These are phyloP conservation scores for Cancer borealis DNA, from an alignment of 2,888 invertebrate species.

Conservation along the genomic window DNA sequence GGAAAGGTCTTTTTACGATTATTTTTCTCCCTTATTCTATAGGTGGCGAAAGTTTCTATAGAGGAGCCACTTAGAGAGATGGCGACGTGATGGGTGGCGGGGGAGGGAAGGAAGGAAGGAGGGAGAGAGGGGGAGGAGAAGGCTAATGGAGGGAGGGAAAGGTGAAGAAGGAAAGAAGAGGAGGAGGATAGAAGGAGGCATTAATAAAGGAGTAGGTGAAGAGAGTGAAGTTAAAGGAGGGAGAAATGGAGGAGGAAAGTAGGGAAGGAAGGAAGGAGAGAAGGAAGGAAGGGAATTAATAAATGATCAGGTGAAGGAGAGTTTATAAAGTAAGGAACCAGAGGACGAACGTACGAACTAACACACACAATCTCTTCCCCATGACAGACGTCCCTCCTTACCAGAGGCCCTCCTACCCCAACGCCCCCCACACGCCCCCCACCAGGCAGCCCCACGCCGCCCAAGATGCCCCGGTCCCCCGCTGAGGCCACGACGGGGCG, in stretches of 20 bases:
- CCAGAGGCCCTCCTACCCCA: neutral
- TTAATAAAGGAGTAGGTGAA: neutral
- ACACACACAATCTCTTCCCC: neutral
- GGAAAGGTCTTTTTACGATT: neutral
- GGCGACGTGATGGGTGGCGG: neutral
- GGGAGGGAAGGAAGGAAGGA: neutral
- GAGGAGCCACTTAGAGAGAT: slow-evolving; percentile 14
- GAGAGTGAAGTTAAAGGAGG: neutral
- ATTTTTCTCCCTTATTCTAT: slow-evolving; percentile 27
- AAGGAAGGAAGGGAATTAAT: neutral
- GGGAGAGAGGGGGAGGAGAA: neutral
- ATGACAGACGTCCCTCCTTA: no score
- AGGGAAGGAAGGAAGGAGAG: neutral
- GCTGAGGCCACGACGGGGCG: slow-evolving; percentile 39
- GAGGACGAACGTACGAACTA: neutral
- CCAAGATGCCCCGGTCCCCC: neutral
- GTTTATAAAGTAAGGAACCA: neutral
- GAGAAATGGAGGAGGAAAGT: neutral
- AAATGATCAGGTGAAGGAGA: neutral
- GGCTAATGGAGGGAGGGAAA: neutral
- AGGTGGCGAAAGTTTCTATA: slow-evolving; percentile 27
- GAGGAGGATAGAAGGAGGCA: neutral
- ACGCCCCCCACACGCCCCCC: neutral
- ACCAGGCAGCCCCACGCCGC: neutral
- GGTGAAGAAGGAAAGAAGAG: neutral